These are phyloP conservation scores for Pelosia muscerda DNA, from an alignment of 2,888 invertebrate genomes.

Conservation along the genomic window DNA sequence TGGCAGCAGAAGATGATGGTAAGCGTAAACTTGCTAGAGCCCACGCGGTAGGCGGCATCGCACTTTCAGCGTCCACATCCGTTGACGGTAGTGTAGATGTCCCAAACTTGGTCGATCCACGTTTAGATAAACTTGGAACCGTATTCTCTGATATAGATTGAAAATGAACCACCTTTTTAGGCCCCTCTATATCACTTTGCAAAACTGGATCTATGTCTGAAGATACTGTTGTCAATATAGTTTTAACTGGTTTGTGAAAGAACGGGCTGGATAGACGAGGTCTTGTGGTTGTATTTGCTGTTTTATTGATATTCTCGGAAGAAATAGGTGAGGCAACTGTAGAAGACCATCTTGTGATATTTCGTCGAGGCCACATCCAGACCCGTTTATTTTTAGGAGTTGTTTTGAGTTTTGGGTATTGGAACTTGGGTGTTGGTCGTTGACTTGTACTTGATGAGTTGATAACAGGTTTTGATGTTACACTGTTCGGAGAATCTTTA, in stretches of 20 bases:
- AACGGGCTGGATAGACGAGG: constrained; percentile 57
- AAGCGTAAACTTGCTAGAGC: constrained; percentile 81
- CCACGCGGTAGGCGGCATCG: constrained; percentile 83
- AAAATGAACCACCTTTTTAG: constrained; percentile 76
- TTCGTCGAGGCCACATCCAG: constrained; percentile 79
- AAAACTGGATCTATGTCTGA: constrained; percentile 83
- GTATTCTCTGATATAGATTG: constrained; percentile 79
- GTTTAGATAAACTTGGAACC: constrained; percentile 81
- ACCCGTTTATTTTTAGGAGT: constrained; percentile 76
- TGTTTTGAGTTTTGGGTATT: constrained; percentile 56
- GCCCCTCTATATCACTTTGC: constrained; percentile 74
- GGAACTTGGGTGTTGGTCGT: constrained; percentile 72
- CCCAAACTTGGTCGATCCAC: constrained; percentile 81
- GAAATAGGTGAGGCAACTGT: constrained; percentile 76
- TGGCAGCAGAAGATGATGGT: constrained; percentile 68
- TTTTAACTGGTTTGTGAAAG: constrained; percentile 33
- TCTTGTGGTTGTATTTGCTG: constrained; percentile 64
- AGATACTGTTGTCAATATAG: constrained; percentile 75
- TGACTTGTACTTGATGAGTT: constrained; percentile 56
- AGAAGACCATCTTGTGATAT: constrained; percentile 63
- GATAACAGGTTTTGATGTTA: constrained; percentile 66
- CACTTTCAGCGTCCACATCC: constrained; percentile 63
- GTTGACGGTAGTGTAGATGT: constrained; percentile 67
- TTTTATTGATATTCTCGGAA: constrained; percentile 78
- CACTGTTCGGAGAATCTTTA: constrained; percentile 77